Conservation (phyloP, 2,888 invertebrate species). For the Strigamia transsilvanica region DNA sequence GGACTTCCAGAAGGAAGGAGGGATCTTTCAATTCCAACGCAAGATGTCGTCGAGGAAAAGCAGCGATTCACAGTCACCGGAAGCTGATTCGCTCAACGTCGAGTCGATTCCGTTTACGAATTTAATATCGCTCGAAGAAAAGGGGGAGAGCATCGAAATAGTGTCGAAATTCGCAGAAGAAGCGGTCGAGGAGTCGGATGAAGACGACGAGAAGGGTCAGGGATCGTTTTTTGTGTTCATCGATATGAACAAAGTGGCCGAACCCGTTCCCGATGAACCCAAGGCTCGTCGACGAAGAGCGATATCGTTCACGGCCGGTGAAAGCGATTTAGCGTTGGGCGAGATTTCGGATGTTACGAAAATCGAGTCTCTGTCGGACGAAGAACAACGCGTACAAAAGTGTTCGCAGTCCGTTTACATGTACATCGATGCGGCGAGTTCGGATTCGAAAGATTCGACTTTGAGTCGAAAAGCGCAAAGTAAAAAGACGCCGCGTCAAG, state of each 20-base stretch:
- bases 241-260: not conserved
- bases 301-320: constrained; percentile 28
- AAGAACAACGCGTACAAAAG: constrained; percentile 1
- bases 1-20: not conserved
- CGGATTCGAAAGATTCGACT: not conserved
- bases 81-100: constrained; percentile 44
- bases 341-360: not conserved
- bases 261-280: not conserved
- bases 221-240: constrained; percentile 49
- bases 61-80: constrained; percentile 49
- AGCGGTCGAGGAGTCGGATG: not conserved
- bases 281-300: not conserved
- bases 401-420: constrained; percentile 54
- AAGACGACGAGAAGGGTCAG: not conserved
- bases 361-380: constrained; percentile 37
- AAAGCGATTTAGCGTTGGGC: not conserved
- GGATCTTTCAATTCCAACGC: not conserved
- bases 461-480: not conserved
- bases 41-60: constrained; percentile 28
- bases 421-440: constrained; percentile 54
- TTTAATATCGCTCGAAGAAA: not conserved
- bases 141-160: not conserved
- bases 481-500: not conserved
- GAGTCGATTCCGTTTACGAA: not conserved
- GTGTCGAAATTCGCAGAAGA: not conserved